Conservation (phyloP, 2,888 invertebrate species). For the Conomelus anceps region DNA sequence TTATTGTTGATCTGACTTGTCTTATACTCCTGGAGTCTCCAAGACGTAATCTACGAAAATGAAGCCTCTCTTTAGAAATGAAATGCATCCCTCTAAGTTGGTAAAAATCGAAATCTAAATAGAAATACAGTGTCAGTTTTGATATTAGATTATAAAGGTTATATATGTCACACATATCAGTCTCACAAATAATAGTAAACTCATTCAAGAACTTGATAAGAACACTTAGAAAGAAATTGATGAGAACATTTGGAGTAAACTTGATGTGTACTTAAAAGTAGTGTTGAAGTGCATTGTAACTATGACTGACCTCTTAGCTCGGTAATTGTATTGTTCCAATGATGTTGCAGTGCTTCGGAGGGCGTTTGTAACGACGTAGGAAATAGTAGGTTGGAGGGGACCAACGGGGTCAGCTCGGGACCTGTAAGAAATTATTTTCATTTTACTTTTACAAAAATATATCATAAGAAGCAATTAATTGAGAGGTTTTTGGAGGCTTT, state of each 20-base stretch:
- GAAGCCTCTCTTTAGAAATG: too few relatives aligned
- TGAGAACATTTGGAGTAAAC: not conserved
- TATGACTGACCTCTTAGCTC: conserved; percentile 36
- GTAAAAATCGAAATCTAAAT: too few relatives aligned
- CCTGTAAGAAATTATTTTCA: conserved; percentile 18
- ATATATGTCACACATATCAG: too few relatives aligned
- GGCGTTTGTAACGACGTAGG: conserved; percentile 30
- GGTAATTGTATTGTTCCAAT: conserved; percentile 36
- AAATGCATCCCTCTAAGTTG: too few relatives aligned
- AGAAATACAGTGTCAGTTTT: too few relatives aligned
- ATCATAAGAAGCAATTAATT: too few relatives aligned
- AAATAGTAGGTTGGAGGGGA: conserved; percentile 31
- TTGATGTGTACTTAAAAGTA: not conserved
- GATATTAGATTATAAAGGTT: too few relatives aligned
- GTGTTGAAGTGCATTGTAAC: not conserved
- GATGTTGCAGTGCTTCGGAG: conserved; percentile 34
- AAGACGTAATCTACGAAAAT: too few relatives aligned
- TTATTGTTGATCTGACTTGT: too few relatives aligned
- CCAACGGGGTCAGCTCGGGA: conserved; percentile 30
- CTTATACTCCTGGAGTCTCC: too few relatives aligned
- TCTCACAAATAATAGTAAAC: not conserved
- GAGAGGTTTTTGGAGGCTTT: too few relatives aligned
- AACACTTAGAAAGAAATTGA: not conserved
- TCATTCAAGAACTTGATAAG: not conserved
- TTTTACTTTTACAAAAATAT: not conserved